Base-by-base conservation (phyloP, 2,797 vertebrate species). In the Podarcis lilfordi region DNA sequence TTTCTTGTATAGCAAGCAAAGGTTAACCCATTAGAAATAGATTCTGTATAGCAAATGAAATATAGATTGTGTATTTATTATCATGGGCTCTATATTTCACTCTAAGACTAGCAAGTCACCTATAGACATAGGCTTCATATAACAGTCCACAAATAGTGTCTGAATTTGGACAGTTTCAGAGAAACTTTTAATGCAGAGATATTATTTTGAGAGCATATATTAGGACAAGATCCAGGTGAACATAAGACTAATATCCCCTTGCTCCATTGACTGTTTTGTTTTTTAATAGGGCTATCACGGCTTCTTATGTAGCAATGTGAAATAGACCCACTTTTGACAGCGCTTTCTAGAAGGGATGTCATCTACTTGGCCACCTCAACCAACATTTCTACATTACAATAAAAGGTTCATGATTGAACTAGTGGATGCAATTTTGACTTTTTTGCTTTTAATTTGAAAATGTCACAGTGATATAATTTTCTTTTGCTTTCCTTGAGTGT, bases 1-100 rank as follows among this genome's bases (percentile, higher is more conserved):
- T 93, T 23, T 64, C 21, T 19, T 23, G 5, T 64, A 64, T 64
- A 64, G 7, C 21, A 64, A 23, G 61, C 5, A 64, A 23, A 64
- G 61, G 61, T 23, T 64, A 23, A 1, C 61, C 5, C 59, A 0
- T 64, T 55, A 55, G 21, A 64, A 64, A 64, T 64, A 23, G 61
- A 64, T 74, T 82, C 84, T 92, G 37, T 86, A 29, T 89, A 91
- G 85, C 79, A 93, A 95, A 59, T 88, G 61, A 69, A 69, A 29
- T 69, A 69, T 69, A 27, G 9, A 29, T n/a, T 25, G 9, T 27
- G 29, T 69, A 69, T 23, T 27, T 23, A 9, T 69, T 69, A 27
- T 69, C 21, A 69, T 3, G 66, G 66, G 27, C 66, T 55, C 50
- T 55, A 55, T 55, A 55, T 55, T 55, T 11, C 50, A 55, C 50